Base-by-base conservation (phyloP, 92 coral and sea anemone genomes). In the Phenganax stokvisi region DNA sequence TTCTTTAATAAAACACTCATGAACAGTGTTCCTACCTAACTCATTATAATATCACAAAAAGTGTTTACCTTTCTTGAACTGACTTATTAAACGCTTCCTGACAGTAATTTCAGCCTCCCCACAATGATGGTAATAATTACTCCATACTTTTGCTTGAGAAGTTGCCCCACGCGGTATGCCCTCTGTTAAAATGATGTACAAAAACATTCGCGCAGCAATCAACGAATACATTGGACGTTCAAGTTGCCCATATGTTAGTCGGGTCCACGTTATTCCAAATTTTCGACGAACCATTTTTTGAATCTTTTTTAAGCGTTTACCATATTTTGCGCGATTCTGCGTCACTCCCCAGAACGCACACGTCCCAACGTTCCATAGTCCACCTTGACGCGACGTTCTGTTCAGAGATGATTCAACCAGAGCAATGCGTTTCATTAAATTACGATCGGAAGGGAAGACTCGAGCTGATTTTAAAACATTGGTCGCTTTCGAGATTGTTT, bases 261-360 rank as follows among this genome's bases (percentile, higher is more conserved):
- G 88, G 57, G 97, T 88, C 99, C 99, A 96, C 44, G 92, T 92
- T 30, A 96, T 89, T 10, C 99, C 99, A 78, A 90, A 88, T 37
- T 89, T 89, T 53, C 93, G 97, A 10, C 99, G 97, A 20, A 96
- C 96, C 53, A 79, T 87, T 72, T 90, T 96, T 25, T 90, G 99
- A 54, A 96, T 79, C 27, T 78, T 83, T 57, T 87, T 92, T 84
- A 96, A 81, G 17, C 76, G 86, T 66, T 87, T 85, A 65, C 86
- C 90, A 85, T 91, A 84, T 79, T 87, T 92, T 59, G 87, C 87
- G 55, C 89, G 86, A 85, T 90, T 90, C 80, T 92, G 99, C 72
- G 99, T 90, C 8, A 90, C 89, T 28, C 88, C 92, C 54, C 86
- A 86, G 56, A 96, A 96, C 0, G 89, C 92, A 66, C 99, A 92